These are phyloP conservation scores for Gambusia holbrooki DNA, from an alignment of 2,113 vertebrate species.

Conservation along the genomic window DNA sequence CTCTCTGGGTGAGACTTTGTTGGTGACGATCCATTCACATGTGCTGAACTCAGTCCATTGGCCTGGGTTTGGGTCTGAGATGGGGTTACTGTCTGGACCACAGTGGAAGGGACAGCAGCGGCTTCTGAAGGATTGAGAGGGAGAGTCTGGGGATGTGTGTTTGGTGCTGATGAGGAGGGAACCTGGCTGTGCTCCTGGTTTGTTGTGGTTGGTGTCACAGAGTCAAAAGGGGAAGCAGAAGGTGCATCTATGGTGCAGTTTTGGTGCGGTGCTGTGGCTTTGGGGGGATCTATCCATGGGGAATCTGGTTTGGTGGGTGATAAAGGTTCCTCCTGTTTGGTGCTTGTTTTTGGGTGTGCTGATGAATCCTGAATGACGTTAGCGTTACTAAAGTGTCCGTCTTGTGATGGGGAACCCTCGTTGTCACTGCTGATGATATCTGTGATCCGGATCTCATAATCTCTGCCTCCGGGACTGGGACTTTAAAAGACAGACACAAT, in stretches of 20 bases:
- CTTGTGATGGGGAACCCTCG: constrained; percentile 49
- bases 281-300: constrained; percentile 21
- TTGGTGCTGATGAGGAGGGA: constrained; percentile 25
- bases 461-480: constrained; percentile 67
- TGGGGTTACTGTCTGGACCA: constrained; percentile 36
- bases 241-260: constrained; percentile 33
- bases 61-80: constrained; percentile 35
- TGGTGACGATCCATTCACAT: constrained; percentile 51
- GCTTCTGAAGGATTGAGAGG: constrained; percentile 39
- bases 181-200: constrained; percentile 46
- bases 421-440: constrained; percentile 70
- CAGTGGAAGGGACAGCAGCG: constrained; percentile 15
- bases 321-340: constrained; percentile 20
- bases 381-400: constrained; percentile 27
- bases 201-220: constrained; percentile 12
- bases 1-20: constrained; percentile 35
- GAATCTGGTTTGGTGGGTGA: constrained; percentile 40
- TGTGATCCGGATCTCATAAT: constrained; percentile 72
- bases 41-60: constrained; percentile 7
- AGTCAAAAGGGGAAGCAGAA: constrained; percentile 13
- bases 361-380: constrained; percentile 20
- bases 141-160: constrained; percentile 7
- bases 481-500: constrained; percentile 47
- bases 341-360: constrained; percentile 36
- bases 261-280: constrained; percentile 18